A percentile compares a stretch with the other conserved stretches of the same genome.
These are phyloP conservation scores for Thermophis baileyi DNA, from an alignment of 2,113 vertebrate genomes.

Conservation along the genomic window DNA sequence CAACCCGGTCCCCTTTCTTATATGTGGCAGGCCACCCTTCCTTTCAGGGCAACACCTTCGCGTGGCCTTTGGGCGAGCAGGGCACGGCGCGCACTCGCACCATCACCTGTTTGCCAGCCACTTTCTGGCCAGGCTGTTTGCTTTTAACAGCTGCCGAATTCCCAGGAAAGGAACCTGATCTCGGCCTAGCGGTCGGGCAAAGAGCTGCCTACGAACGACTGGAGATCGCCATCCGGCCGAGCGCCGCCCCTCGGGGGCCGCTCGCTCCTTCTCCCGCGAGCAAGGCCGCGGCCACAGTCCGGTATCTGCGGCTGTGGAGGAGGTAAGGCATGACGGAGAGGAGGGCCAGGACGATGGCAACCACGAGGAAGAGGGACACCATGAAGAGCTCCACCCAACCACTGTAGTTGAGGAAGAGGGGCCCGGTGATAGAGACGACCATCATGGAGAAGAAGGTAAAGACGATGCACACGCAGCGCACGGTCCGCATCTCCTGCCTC, in stretches of 20 bases:
- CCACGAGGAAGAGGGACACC: slow-evolving; percentile 81
- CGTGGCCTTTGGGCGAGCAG: background rate
- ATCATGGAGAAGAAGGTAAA: slow-evolving; percentile 85
- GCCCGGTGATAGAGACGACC: slow-evolving; percentile 82
- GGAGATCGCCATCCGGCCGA: background rate
- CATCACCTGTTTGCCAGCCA: background rate
- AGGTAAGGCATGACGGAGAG: slow-evolving; percentile 92
- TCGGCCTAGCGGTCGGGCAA: background rate
- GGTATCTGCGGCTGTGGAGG: slow-evolving; percentile 91
- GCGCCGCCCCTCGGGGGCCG: background rate
- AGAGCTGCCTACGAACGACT: background rate
- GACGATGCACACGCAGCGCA: slow-evolving; percentile 89
- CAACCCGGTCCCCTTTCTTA: background rate
- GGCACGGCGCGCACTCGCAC: background rate
- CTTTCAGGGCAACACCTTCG: too few relatives aligned
- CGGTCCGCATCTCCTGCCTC: slow-evolving; percentile 85
- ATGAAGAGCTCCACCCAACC: slow-evolving; percentile 38
- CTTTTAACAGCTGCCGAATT: background rate
- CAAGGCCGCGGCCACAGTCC: slow-evolving; percentile 72
- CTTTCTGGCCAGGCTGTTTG: background rate
- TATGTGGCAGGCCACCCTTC: background rate
- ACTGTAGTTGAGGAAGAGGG: slow-evolving; percentile 89
- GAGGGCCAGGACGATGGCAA: slow-evolving; percentile 90
- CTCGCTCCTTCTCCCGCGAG: slow-evolving; percentile 34
- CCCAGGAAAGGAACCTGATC: background rate